phyloP scores from a whole-genome alignment of 2,797 vertebrate species.

The Sciurus vulgaris region DNA sequence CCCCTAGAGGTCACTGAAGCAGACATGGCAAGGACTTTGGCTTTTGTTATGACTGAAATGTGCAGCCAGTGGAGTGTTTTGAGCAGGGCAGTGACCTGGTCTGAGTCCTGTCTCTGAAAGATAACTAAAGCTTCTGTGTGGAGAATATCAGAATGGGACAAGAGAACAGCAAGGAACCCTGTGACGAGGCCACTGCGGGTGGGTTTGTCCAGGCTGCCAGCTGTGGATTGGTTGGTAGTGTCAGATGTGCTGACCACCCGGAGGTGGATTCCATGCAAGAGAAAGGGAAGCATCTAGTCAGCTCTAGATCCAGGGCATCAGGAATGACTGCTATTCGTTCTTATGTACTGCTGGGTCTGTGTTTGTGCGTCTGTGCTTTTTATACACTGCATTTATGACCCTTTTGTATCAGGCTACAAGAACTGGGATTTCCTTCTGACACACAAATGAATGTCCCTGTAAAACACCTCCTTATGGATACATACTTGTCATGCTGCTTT shows the following conservation, averaged over 20 bases:
- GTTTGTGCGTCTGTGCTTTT: not conserved
- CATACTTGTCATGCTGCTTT: not conserved
- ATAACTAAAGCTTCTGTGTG: not conserved
- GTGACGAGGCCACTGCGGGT: not conserved
- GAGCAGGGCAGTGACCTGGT: not conserved
- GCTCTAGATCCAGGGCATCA: not conserved
- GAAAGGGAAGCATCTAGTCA: not conserved
- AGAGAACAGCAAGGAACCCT: not conserved
- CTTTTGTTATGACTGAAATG: not conserved
- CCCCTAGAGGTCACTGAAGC: not conserved
- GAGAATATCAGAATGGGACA: not conserved
- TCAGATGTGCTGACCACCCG: no score
- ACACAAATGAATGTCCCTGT: not conserved
- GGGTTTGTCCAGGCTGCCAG: not conserved
- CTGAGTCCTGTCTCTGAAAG: not conserved
- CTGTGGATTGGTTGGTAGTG: no score
- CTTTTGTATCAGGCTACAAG: conserved; percentile 34
- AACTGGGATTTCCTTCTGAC: conserved; percentile 29
- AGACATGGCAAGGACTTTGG: accelerated
- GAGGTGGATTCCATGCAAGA: not conserved
- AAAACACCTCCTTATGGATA: not conserved
- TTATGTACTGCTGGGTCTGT: not conserved
- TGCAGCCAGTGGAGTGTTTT: not conserved
- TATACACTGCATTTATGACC: not conserved
- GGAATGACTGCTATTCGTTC: not conserved